A percentile compares a stretch with the other conserved stretches of the same genome.
Conservation (phyloP, 2,888 invertebrate genomes). For the Gymnosoma rotundatum region DNA sequence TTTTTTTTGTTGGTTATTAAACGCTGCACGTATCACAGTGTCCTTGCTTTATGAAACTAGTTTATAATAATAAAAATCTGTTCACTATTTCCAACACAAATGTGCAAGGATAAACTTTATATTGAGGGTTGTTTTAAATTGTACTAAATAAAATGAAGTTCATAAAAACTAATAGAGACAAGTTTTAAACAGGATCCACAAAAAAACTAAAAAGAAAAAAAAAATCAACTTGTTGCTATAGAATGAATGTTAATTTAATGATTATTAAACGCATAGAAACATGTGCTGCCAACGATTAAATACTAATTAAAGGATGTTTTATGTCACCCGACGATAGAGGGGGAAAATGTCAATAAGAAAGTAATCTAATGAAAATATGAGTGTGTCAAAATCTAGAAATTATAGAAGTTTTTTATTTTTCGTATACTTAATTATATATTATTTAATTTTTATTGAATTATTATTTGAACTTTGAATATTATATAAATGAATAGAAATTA, state of each 20-base stretch:
- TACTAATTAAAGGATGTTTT: conserved; percentile 2
- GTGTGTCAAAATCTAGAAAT: no score
- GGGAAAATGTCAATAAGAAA: neutral
- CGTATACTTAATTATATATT: no score
- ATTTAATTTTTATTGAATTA: no score
- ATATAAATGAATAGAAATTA: no score
- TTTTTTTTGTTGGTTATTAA: neutral
- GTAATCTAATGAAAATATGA: no score
- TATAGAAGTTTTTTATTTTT: no score
- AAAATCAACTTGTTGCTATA: conserved; percentile 51
- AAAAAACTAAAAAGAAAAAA: no score
- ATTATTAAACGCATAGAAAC: conserved; percentile 45
- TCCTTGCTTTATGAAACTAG: conserved; percentile 1
- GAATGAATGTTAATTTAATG: conserved; percentile 61
- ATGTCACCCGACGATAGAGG: neutral
- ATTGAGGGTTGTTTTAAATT: conserved; percentile 47
- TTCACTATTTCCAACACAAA: conserved; percentile 32
- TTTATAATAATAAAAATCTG: conserved; percentile 52
- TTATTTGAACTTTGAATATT: no score
- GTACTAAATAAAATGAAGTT: conserved; percentile 53
- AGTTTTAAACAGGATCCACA: conserved; percentile 44
- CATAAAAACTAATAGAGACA: conserved; percentile 62
- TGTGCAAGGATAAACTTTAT: conserved; percentile 54
- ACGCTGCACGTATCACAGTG: conserved; percentile 14
- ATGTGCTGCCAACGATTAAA: conserved; percentile 38